These are phyloP conservation scores for Diabrotica undecimpunctata DNA, from an alignment of 1,140 invertebrate genomes.

Conservation along the genomic window DNA sequence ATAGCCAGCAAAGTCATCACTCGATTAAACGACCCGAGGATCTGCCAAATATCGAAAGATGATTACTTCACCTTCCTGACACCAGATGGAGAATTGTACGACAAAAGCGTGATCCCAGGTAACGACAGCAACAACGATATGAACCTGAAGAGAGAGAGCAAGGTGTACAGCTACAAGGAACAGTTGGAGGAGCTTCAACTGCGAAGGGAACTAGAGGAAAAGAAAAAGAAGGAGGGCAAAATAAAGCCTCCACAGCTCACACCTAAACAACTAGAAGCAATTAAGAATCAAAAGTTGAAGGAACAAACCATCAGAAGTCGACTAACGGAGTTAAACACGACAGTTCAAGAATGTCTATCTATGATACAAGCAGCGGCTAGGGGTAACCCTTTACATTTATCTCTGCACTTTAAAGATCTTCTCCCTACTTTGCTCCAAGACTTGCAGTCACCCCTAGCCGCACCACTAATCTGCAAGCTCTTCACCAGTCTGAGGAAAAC, in stretches of 20 bases:
- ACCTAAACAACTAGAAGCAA: constrained; percentile 89
- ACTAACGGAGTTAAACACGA: constrained; percentile 60
- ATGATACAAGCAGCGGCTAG: constrained; percentile 59
- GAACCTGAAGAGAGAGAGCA: constrained; percentile 94
- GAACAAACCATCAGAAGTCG: constrained; percentile 72
- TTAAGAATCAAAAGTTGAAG: constrained; percentile 82
- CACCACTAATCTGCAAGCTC: constrained; percentile 59
- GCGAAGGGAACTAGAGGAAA: constrained; percentile 85
- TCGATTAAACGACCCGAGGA: constrained; percentile 62
- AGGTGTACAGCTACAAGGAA: constrained; percentile 95
- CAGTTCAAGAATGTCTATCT: constrained; percentile 59
- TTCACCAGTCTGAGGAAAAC: constrained; percentile 56
- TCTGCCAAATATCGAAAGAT: constrained; percentile 73
- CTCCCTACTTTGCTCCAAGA: constrained; percentile 60
- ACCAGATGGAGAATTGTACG: constrained; percentile 86
- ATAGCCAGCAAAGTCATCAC: constrained; percentile 52
- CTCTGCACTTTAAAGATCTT: constrained; percentile 60
- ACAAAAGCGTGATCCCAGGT: constrained; percentile 84
- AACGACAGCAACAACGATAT: constrained; percentile 65
- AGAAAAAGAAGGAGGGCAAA: constrained; percentile 75
- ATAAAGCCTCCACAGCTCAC: constrained; percentile 69
- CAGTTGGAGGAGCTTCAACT: constrained; percentile 93
- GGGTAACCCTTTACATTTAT: constrained; percentile 61
- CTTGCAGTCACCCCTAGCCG: constrained; percentile 67
- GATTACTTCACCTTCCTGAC: constrained; percentile 88